Evolutionary conservation across 2,113 vertebrate species (phyloP), one percentile per base, ranked within the genome.

Genomic region (Ciconia maguari): DNA sequence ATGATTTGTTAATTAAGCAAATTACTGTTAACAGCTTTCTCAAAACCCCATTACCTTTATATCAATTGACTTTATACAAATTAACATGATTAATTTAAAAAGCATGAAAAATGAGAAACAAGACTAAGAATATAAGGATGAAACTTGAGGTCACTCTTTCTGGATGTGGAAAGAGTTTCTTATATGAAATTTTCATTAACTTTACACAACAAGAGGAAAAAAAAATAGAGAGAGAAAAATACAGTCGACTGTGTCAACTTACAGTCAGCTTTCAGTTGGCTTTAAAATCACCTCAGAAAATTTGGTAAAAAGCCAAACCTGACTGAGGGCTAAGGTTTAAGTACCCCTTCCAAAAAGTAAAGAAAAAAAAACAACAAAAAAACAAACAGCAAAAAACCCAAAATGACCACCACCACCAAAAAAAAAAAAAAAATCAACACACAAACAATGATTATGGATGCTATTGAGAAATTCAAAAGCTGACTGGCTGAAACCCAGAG

Each of bases 1-100:
- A 91, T 91, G 96, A 97, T 96, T 96, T 93, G 77, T 93, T 97
- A 96, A 97, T 97, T 96, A 97, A 94, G 81, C 82, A 96, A 96
- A 96, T 97, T 97, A 85, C 70, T 97, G 93, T 93, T 96, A 97
- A 96, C 86, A 96, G 92, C 93, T 95, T 96, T 95, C 78, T 94
- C 79, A 92, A 96, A 97, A 95, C 30, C 70, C 75, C 86, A 91
- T 96, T 97, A 95, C 95, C 93, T 96, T 94, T 87, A 77, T 96
- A 96, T 96, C 94, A 97, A 96, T 94, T 81, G 80, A 91, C 94
- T 94, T 96, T 89, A 94, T 90, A 89, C 64, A 88, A 96, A 95
- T 93, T 93, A 92, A 83, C 74, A 89, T 93, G 90, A 91, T 89
- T 93, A 91, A 93, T 93, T 96, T 96, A 65, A 93, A 96, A 96